Base-by-base conservation (phyloP, 2,113 vertebrate genomes). In the Eptesicus fuscus region DNA sequence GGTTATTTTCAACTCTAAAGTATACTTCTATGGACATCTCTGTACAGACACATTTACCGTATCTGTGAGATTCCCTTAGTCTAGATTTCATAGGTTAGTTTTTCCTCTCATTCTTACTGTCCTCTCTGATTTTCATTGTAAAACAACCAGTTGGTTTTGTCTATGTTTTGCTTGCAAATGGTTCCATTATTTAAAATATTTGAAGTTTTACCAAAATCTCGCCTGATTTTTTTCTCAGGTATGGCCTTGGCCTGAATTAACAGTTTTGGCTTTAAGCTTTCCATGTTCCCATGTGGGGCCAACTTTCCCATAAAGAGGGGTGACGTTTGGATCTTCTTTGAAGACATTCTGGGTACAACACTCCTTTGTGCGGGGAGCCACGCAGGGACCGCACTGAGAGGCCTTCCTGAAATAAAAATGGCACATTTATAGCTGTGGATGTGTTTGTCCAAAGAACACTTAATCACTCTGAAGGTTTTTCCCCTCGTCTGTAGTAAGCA, bases 391-490 rank as follows among this genome's bases (percentile, higher is more conserved):
- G 93, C 88, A 74, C 65, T 69, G 93, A 95, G 59, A 89, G 91
- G 71, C 56, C 90, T 73, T 93, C 87, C 95, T 97, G 95, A 96
- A 93, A 97, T 90, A 91, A 87, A 95, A 87, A 94, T 96, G 98
- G 98, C 93, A 56, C 94, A 91, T 96, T 96, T 95, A 96, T 11
- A 0, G 97, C 97, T 95, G 61, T 96, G 90, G 95, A 96, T 97
- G 95, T 96, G 96, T 97, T 98, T 96, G 97, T 98, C 98, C 96
- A 96, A 97, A 97, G 97, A 96, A 96, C 97, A 96, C 98, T 98
- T 98, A 98, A 98, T 98, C 98, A 97, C 95, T 96, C 97, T 84
- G 94, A 97, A 98, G 97, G 95, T 95, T 98, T 97, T 95, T 91
- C 74, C 74, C 88, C 92, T 93, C 76, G 47, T 96, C 95, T 97